Evolutionary conservation across 2,888 invertebrate species (phyloP).

Genomic region (Pteria penguin): DNA sequence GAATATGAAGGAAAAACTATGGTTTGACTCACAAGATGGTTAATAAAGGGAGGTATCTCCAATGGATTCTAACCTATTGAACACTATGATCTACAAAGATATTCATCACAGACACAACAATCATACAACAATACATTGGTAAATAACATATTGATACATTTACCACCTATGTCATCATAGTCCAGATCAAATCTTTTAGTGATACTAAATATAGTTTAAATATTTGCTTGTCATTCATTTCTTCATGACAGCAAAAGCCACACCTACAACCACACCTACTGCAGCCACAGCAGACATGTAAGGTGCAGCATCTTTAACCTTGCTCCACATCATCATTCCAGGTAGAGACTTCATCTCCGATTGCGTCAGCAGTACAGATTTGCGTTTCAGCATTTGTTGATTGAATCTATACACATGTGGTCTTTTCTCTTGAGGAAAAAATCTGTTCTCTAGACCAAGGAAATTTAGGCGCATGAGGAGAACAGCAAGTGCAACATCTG

Average conservation of each 20-base stretch:
- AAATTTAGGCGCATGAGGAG: slow-evolving; percentile 55
- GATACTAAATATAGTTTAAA: too few relatives aligned
- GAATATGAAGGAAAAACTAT: too few relatives aligned
- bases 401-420: slow-evolving; percentile 58
- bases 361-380: slow-evolving; percentile 32
- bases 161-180: too few relatives aligned
- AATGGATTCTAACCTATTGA: too few relatives aligned
- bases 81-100: too few relatives aligned
- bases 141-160: too few relatives aligned
- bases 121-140: too few relatives aligned
- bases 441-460: slow-evolving; percentile 58
- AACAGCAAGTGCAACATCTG: slow-evolving; percentile 60
- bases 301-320: slow-evolving; percentile 20
- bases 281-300: slow-evolving; percentile 14
- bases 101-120: too few relatives aligned
- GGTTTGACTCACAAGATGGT: too few relatives aligned
- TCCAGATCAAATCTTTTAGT: too few relatives aligned
- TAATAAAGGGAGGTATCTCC: too few relatives aligned
- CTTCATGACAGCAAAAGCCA: background rate
- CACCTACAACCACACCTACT: slow-evolving; percentile 6
- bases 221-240: too few relatives aligned
- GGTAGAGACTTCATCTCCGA: background rate
- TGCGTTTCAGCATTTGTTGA: slow-evolving; percentile 35
- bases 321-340: background rate
- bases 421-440: slow-evolving; percentile 54